Conservation (phyloP, 2,113 vertebrate genomes). For the Echinops telfairi region DNA sequence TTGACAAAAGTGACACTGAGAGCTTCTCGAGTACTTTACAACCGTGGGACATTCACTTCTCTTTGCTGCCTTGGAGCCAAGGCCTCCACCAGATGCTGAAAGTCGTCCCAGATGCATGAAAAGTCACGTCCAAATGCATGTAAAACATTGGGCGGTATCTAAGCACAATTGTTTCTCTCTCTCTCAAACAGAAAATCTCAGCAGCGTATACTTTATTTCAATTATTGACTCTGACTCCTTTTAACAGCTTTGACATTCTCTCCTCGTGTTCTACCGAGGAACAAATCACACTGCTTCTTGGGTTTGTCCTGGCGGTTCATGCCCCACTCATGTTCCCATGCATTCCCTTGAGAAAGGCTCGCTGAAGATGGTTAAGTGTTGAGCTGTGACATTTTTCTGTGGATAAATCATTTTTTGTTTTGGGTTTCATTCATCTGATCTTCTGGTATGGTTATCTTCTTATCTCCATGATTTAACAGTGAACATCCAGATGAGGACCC, state of each 20-base stretch:
- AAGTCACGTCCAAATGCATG: constrained; percentile 23
- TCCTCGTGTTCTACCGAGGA: constrained; percentile 29
- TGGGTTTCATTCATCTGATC: background rate
- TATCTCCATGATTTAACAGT: background rate
- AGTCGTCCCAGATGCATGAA: constrained; percentile 52
- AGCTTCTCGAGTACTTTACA: constrained; percentile 85
- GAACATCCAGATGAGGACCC: background rate
- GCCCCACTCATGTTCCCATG: background rate
- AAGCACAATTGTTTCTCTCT: constrained; percentile 44
- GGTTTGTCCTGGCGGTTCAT: background rate
- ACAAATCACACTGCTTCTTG: background rate
- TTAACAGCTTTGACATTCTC: constrained; percentile 7
- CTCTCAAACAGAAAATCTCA: background rate
- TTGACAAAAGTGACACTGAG: constrained; percentile 86
- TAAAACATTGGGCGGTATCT: background rate
- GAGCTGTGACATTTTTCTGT: background rate
- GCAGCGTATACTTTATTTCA: background rate
- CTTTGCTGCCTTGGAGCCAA: constrained; percentile 80
- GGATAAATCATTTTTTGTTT: background rate
- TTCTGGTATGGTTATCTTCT: background rate
- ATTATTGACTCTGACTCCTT: constrained; percentile 3
- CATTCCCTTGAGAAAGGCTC: background rate
- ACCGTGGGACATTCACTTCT: constrained; percentile 86
- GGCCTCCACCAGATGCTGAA: constrained; percentile 69
- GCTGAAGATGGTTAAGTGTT: background rate